Evolutionary conservation across 1,140 invertebrate genomes (phyloP).

Genomic region (Diorhabda carinulata): DNA sequence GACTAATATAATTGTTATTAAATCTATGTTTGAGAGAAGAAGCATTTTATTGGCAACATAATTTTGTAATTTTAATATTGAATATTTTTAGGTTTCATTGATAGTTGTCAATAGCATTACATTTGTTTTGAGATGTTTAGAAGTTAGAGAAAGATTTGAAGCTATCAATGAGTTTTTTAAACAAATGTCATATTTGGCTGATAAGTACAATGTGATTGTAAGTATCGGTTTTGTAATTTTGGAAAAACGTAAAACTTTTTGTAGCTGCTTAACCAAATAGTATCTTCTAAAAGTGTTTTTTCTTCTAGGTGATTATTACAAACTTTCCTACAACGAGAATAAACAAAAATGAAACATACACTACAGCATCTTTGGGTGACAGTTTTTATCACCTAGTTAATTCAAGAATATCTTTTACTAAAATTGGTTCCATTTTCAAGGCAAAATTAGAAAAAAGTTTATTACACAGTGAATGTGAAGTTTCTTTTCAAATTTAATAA

Average conservation of each 20-base stretch:
- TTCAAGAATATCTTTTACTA: conserved; percentile 29
- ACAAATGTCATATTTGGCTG: conserved; percentile 32
- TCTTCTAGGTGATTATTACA: conserved; percentile 51
- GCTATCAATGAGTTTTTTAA: conserved; percentile 32
- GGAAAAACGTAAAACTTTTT: neutral
- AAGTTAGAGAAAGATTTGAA: conserved; percentile 28
- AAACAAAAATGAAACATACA: conserved; percentile 40
- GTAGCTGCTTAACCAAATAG: no score
- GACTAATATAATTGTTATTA: no score
- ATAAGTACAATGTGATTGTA: conserved; percentile 35
- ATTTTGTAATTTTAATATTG: no score
- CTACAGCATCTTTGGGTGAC: conserved; percentile 33
- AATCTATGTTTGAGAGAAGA: no score
- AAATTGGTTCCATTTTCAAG: conserved; percentile 8
- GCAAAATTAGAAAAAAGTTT: conserved; percentile 28
- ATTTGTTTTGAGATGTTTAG: conserved; percentile 29
- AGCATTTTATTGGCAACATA: no score
- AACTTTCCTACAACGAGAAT: conserved; percentile 55
- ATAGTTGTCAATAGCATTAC: conserved; percentile 41
- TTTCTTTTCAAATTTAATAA: conserved; percentile 8
- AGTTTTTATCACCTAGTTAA: conserved; percentile 34
- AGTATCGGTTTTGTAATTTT: conserved; percentile 17
- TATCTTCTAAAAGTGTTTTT: no score
- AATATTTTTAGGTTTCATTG: conserved; percentile 32
- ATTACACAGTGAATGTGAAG: conserved; percentile 5